A percentile compares a stretch with the other conserved stretches of the same genome.
These are phyloP conservation scores for Synergus gifuensis DNA, from an alignment of 2,888 invertebrate species.

Conservation along the genomic window DNA sequence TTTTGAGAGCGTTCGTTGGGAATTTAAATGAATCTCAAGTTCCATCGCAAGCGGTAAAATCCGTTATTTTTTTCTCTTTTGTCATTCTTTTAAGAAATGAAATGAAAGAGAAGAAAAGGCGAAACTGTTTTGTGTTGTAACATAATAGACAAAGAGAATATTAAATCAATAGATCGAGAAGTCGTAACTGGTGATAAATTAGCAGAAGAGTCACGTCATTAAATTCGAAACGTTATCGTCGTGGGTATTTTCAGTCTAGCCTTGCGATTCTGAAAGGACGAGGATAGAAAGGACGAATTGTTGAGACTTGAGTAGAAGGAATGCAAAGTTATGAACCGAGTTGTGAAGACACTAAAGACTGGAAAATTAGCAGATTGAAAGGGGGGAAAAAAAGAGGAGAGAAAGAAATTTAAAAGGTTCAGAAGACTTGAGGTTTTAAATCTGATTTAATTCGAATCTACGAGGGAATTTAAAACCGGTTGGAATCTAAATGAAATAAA, in stretches of 20 bases:
- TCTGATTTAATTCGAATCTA: neutral
- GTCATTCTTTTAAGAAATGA: neutral
- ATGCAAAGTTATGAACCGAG: constrained; percentile 17
- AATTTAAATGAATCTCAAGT: neutral
- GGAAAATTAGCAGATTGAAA: neutral
- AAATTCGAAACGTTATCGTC: constrained; percentile 36
- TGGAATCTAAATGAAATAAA: neutral
- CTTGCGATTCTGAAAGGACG: constrained; percentile 18
- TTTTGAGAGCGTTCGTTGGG: neutral
- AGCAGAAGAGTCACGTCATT: constrained; percentile 26
- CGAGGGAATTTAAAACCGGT: neutral
- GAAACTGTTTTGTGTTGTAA: constrained; percentile 6
- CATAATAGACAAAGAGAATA: neutral
- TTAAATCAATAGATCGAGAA: constrained; percentile 6
- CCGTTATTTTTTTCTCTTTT: neutral
- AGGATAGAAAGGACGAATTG: constrained; percentile 9
- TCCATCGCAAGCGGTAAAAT: neutral
- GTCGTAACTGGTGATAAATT: constrained; percentile 19
- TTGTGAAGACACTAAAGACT: neutral
- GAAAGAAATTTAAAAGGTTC: neutral
- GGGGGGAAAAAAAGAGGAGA: neutral
- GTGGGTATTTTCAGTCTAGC: neutral
- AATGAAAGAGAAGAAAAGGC: neutral
- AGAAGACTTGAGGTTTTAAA: neutral
- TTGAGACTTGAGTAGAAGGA: constrained; percentile 19